Conservation (phyloP, 2,113 vertebrate genomes). For the Sterna hirundo region DNA sequence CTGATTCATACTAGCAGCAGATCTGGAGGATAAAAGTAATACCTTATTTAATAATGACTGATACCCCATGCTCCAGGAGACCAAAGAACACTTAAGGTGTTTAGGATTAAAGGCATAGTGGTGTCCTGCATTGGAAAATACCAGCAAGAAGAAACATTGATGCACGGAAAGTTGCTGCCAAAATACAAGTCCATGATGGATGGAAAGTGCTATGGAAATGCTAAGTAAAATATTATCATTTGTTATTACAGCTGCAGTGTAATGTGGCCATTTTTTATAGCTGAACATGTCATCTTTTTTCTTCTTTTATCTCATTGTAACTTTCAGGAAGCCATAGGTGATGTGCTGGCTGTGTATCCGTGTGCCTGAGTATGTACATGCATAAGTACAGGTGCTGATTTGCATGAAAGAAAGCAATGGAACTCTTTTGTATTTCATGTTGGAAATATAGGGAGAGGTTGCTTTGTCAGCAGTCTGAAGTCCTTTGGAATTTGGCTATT, state of each 20-base stretch:
- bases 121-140: not conserved
- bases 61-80: not conserved
- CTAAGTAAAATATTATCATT: slow-evolving; percentile 37
- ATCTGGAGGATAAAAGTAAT: not conserved
- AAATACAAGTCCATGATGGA: not conserved
- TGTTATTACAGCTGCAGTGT: not conserved
- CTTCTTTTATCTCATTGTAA: not conserved
- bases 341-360: not conserved
- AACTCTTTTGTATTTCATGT: not conserved
- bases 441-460: not conserved
- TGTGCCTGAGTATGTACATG: not conserved
- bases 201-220: slow-evolving; percentile 1
- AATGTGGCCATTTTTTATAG: not conserved
- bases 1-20: not conserved
- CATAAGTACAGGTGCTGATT: not conserved
- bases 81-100: not conserved
- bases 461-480: not conserved
- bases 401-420: not conserved
- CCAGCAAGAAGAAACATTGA: not conserved
- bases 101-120: not conserved
- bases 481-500: not conserved
- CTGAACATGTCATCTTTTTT: not conserved
- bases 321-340: not conserved
- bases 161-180: not conserved
- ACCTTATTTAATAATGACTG: not conserved